phyloP scores from a whole-genome alignment of 2,797 vertebrate genomes.

The Bovichtus variegatus region DNA sequence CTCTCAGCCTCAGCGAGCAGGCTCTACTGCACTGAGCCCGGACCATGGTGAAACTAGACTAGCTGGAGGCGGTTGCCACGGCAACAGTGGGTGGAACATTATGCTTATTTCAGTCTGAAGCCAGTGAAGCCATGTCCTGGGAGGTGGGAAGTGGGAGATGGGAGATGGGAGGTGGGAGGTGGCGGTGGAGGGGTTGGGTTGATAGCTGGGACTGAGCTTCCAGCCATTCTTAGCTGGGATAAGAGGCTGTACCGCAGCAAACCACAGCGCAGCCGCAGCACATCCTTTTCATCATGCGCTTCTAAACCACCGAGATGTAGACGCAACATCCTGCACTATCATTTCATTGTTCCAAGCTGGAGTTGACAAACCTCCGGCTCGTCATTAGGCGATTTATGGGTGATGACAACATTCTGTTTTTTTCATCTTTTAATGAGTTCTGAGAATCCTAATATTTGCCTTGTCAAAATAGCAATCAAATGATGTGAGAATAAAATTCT shows the following conservation, averaged over 20 bases:
- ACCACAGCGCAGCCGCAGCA: conserved; percentile 32
- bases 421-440: neutral
- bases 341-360: neutral
- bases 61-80: conserved; percentile 65
- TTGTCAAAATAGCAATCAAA: neutral
- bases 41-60: conserved; percentile 18
- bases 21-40: conserved; percentile 27
- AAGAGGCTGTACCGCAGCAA: conserved; percentile 35
- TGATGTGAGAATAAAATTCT: neutral
- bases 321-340: neutral
- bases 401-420: conserved; percentile 2
- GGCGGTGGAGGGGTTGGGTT: neutral
- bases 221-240: conserved; percentile 33
- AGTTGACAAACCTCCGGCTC: neutral
- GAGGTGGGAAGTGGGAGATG: too few species aligned
- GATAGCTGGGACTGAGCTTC: conserved; percentile 45
- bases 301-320: conserved; percentile 17
- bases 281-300: conserved; percentile 46
- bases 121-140: conserved; percentile 34
- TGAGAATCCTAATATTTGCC: neutral
- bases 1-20: conserved; percentile 24
- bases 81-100: conserved; percentile 57
- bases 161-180: conserved; percentile 1
- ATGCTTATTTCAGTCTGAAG: conserved; percentile 49
- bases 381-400: neutral